Conservation (phyloP, 2,113 vertebrate genomes). For the Nycticebus coucang region DNA sequence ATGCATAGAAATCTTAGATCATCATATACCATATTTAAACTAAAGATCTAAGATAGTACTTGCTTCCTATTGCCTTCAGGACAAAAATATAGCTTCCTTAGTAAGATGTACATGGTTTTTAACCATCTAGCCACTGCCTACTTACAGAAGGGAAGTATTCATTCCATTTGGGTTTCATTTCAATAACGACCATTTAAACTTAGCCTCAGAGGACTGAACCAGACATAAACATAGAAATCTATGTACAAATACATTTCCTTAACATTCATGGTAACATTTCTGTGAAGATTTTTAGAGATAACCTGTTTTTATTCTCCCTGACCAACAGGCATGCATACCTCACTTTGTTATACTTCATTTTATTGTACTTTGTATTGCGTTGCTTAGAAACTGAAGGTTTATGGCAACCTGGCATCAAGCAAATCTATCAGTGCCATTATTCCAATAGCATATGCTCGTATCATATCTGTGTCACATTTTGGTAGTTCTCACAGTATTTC, state of each 20-base stretch:
- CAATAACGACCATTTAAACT: not conserved
- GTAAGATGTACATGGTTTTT: not conserved
- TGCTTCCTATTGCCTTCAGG: conserved; percentile 36
- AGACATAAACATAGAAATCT: not conserved
- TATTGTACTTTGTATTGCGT: no score
- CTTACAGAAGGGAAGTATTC: not conserved
- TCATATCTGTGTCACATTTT: no score
- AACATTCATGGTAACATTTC: not conserved
- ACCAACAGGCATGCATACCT: not conserved
- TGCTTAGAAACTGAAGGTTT: no score
- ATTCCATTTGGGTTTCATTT: not conserved
- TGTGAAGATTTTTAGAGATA: conserved; percentile 9
- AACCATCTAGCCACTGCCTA: not conserved
- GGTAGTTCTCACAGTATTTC: no score
- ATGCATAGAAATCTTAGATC: conserved; percentile 45
- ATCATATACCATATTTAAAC: conserved; percentile 52
- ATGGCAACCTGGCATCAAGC: no score
- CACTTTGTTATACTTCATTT: no score
- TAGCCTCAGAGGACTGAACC: not conserved
- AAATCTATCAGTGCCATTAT: no score
- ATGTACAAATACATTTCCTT: not conserved
- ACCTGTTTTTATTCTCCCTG: conserved; percentile 38
- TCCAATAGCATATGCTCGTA: no score
- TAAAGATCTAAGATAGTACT: conserved; percentile 34
- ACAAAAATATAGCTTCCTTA: conserved; percentile 45